These are phyloP conservation scores for Baronia brevicornis DNA, from an alignment of 2,888 invertebrate species.

Conservation along the genomic window DNA sequence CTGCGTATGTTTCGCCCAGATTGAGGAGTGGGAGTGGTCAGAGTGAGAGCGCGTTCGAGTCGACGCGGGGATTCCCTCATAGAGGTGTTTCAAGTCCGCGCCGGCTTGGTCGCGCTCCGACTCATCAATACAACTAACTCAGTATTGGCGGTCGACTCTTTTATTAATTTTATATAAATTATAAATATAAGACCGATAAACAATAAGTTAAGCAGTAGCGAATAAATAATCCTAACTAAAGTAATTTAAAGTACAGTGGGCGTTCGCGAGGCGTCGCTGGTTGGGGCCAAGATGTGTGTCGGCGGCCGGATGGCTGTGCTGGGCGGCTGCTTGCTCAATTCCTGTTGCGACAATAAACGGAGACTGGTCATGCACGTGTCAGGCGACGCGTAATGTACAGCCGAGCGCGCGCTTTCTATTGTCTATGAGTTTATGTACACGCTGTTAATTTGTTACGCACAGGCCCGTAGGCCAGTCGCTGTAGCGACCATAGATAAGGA, in stretches of 20 bases:
- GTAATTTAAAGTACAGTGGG: slow-evolving; percentile 68
- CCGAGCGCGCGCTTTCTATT: slow-evolving; percentile 70
- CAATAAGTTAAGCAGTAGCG: slow-evolving; percentile 74
- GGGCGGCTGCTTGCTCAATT: slow-evolving; percentile 66
- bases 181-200: slow-evolving; percentile 67
- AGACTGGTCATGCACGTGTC: slow-evolving; percentile 75
- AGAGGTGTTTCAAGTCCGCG: slow-evolving; percentile 30
- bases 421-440: slow-evolving; percentile 71
- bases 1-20: slow-evolving; percentile 58
- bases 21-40: slow-evolving; percentile 46
- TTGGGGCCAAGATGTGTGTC: slow-evolving; percentile 65
- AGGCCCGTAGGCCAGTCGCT: slow-evolving; percentile 65
- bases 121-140: slow-evolving; percentile 49
- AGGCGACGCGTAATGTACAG: slow-evolving; percentile 71
- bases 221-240: slow-evolving; percentile 73
- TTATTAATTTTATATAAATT: slow-evolving; percentile 64
- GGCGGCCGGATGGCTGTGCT: slow-evolving; percentile 64
- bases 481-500: slow-evolving; percentile 72
- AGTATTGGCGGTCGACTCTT: slow-evolving; percentile 68
- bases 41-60: slow-evolving; percentile 34
- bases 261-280: slow-evolving; percentile 67
- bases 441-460: slow-evolving; percentile 75
- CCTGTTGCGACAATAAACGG: slow-evolving; percentile 76
- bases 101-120: slow-evolving; percentile 46
- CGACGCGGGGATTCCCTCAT: slow-evolving; percentile 20